Evolutionary conservation across 64 coral and sea anemone species (phyloP), one percentile per base, ranked within the genome.

Genomic region (Montipora sp.): DNA sequence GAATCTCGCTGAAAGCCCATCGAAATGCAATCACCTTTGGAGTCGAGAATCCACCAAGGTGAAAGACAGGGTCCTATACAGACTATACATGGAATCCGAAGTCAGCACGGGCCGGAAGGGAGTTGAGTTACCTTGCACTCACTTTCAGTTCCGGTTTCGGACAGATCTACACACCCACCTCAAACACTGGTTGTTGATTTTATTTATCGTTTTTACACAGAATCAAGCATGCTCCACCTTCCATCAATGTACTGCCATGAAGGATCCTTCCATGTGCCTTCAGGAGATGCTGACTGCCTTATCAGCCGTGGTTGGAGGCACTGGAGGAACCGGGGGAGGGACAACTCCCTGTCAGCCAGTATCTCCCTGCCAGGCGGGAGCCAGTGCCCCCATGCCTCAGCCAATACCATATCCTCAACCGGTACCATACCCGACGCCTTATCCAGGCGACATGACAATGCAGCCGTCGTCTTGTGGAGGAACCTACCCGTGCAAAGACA

Each of bases 401-500:
- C 81, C 81, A 0, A 66, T 83, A 23, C 80, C 80, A 0, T 44
- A 44, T 24, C 81, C 81, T 0, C 44, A 47, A 16, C 81, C 81
- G 1, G 45, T 47, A 27, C 81, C 81, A 10, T 44, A 84, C 1
- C 81, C 81, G 16, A 49, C 20, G 60, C 81, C 81, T 5, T 83
- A 83, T 15, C 44, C 81, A 4, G 61, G 63, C 60, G 23, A 47
- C 36, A 43, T 84, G 1, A 69, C 66, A 16, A 46, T 85, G 44
- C 43, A 72, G 45, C 65, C 82, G 47, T 7, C 46, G 1, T 85
- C 82, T 3, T 85, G 82, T 51, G 82, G 82, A 5, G 82, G 82
- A 21, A 85, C 82, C 1, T 85, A 85, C 45, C 82, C 82, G 9
- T 85, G 82, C 60, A 48, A 49, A 9, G 82, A 85, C 63, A 85